These are phyloP conservation scores for Trichoplusia ni DNA, from an alignment of 1,140 invertebrate genomes.

Conservation along the genomic window DNA sequence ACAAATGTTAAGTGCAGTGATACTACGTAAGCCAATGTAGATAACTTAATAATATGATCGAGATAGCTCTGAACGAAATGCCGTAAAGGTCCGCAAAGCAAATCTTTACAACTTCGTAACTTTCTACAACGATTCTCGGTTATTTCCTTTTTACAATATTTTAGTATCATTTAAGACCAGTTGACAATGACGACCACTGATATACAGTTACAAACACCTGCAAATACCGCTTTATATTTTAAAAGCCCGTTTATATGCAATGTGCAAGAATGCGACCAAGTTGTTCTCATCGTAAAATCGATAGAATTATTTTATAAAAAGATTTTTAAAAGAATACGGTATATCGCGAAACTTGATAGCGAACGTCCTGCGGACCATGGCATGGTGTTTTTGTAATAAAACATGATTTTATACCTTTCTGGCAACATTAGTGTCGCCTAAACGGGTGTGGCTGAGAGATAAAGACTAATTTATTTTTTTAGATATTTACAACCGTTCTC, in stretches of 20 bases:
- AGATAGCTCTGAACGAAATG: too few species aligned
- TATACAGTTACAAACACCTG: background rate
- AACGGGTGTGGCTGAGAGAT: background rate
- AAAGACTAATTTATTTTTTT: conserved; percentile 17
- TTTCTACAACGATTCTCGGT: too few species aligned
- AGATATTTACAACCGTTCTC: background rate
- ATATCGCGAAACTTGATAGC: conserved; percentile 27
- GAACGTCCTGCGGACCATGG: background rate
- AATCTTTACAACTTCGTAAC: too few species aligned
- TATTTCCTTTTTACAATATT: too few species aligned
- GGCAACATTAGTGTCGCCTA: conserved; percentile 33
- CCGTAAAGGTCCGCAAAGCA: too few species aligned
- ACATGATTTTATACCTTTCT: conserved; percentile 32
- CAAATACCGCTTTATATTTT: background rate
- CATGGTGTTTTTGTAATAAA: conserved; percentile 27
- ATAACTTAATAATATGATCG: too few species aligned
- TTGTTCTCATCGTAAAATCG: conserved; percentile 2
- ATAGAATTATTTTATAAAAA: conserved; percentile 8
- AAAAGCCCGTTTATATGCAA: conserved; percentile 2
- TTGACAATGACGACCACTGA: too few species aligned
- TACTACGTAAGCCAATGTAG: too few species aligned
- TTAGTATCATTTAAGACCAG: too few species aligned
- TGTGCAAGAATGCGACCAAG: background rate
- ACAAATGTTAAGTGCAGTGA: too few species aligned
- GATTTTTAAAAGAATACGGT: conserved; percentile 3